Conservation (phyloP, 2,113 vertebrate species). For the Syngnathus scovelli region DNA sequence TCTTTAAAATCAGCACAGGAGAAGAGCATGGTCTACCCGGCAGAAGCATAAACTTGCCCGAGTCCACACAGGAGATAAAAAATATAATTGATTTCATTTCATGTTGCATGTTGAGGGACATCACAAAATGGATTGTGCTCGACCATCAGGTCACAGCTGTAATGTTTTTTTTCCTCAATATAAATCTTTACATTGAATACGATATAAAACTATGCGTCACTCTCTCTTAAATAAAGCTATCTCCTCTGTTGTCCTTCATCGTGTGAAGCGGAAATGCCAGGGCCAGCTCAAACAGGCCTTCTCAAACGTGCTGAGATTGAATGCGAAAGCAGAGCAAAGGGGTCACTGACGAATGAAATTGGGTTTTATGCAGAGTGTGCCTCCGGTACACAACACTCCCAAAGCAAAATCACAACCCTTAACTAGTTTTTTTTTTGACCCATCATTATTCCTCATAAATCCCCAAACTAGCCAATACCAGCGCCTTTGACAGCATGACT, state of each 20-base stretch:
- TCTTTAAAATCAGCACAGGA: no score
- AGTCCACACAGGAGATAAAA: no score
- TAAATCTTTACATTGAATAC: slow-evolving; percentile 15
- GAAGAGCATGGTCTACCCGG: no score
- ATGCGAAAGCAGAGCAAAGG: slow-evolving; percentile 62
- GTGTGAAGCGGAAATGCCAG: slow-evolving; percentile 51
- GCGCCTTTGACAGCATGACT: slow-evolving; percentile 77
- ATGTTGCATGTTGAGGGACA: no score
- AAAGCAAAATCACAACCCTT: slow-evolving; percentile 53
- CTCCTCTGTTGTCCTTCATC: slow-evolving; percentile 31
- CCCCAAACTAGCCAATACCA: slow-evolving; percentile 67
- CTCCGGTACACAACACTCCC: slow-evolving; percentile 61
- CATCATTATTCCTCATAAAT: slow-evolving; percentile 79
- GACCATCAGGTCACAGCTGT: not conserved
- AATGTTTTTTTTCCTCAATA: not conserved
- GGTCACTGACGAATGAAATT: slow-evolving; percentile 69
- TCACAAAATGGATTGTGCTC: no score
- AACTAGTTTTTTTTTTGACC: slow-evolving; percentile 61
- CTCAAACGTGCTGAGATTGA: slow-evolving; percentile 48
- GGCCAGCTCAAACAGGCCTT: slow-evolving; percentile 46
- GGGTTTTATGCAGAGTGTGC: slow-evolving; percentile 64
- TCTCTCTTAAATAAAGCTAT: slow-evolving; percentile 31
- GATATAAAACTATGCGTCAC: slow-evolving; percentile 10
- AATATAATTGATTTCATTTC: no score
- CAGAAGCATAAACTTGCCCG: no score